phyloP scores from a whole-genome alignment of 2,888 invertebrate genomes.

The Dusona sp. region DNA sequence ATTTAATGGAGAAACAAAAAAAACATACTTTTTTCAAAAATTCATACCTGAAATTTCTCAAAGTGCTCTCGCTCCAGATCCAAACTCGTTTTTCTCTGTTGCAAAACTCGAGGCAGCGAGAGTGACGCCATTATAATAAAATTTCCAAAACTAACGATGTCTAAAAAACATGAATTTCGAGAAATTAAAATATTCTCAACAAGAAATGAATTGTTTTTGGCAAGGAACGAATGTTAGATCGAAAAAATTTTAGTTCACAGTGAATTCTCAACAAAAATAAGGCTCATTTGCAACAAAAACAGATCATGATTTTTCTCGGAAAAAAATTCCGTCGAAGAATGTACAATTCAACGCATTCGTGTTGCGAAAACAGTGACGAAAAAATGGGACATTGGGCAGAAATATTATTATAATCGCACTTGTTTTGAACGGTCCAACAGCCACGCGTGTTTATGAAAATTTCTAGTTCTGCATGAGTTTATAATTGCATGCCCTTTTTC shows the following conservation, averaged over 20 bases:
- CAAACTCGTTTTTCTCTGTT: constrained; percentile 91
- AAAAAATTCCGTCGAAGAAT: not conserved
- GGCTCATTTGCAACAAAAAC: not conserved
- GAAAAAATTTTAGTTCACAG: not conserved
- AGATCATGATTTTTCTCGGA: not conserved
- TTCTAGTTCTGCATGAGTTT: not conserved
- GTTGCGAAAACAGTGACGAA: constrained; percentile 3
- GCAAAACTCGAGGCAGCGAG: constrained; percentile 90
- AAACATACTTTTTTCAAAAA: constrained; percentile 61
- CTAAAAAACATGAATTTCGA: not conserved
- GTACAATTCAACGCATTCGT: not conserved
- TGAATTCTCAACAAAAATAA: not conserved
- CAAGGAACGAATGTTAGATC: not conserved
- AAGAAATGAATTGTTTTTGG: not conserved
- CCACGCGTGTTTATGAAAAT: not conserved
- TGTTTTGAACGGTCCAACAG: not conserved
- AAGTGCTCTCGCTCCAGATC: constrained; percentile 93
- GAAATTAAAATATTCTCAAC: not conserved
- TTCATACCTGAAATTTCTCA: constrained; percentile 92
- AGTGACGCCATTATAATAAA: constrained; percentile 88
- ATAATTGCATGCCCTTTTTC: not conserved
- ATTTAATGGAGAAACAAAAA: constrained; percentile 68
- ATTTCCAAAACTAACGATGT: constrained; percentile 22
- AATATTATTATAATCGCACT: not conserved
- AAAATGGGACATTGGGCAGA: not conserved